These are phyloP conservation scores for Hiodon alosoides DNA, from an alignment of 2,113 vertebrate genomes.

Conservation along the genomic window DNA sequence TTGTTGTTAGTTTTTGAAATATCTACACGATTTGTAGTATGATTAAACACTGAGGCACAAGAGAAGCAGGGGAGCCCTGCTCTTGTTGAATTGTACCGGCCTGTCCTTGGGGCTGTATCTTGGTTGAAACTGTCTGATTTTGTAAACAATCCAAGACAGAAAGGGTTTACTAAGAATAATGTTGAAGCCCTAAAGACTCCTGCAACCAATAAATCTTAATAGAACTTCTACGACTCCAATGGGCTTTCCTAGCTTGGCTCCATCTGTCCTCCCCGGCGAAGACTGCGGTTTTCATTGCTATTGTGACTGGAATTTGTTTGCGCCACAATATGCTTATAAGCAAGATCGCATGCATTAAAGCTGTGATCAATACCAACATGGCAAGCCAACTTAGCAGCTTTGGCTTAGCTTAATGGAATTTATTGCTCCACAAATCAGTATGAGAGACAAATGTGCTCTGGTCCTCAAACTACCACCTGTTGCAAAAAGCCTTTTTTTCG, in stretches of 20 bases:
- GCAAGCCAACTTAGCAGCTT: slow-evolving; percentile 79
- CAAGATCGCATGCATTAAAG: slow-evolving; percentile 97
- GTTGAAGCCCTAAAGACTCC: slow-evolving; percentile 90
- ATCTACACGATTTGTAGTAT: background rate
- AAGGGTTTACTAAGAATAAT: slow-evolving; percentile 99
- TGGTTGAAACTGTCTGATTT: slow-evolving; percentile 81
- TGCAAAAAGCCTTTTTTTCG: too few relatives aligned
- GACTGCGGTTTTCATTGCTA: slow-evolving; percentile 82
- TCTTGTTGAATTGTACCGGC: slow-evolving; percentile 82
- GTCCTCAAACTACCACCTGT: too few relatives aligned
- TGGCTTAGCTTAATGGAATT: too few relatives aligned
- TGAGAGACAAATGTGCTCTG: too few relatives aligned
- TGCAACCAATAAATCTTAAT: slow-evolving; percentile 99
- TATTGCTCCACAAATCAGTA: too few relatives aligned
- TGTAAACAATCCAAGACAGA: slow-evolving; percentile 86
- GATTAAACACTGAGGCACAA: slow-evolving; percentile 65
- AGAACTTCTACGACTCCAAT: slow-evolving; percentile 83
- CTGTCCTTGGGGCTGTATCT: slow-evolving; percentile 71
- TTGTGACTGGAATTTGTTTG: slow-evolving; percentile 78
- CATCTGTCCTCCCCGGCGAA: slow-evolving; percentile 76
- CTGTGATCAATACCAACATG: slow-evolving; percentile 96
- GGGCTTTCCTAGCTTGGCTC: slow-evolving; percentile 71
- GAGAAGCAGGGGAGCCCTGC: slow-evolving; percentile 70
- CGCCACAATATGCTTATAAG: slow-evolving; percentile 87
- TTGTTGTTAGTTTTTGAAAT: too few relatives aligned